These are phyloP conservation scores for Apocrypta bakeri DNA, from an alignment of 1,140 invertebrate species.

Conservation along the genomic window DNA sequence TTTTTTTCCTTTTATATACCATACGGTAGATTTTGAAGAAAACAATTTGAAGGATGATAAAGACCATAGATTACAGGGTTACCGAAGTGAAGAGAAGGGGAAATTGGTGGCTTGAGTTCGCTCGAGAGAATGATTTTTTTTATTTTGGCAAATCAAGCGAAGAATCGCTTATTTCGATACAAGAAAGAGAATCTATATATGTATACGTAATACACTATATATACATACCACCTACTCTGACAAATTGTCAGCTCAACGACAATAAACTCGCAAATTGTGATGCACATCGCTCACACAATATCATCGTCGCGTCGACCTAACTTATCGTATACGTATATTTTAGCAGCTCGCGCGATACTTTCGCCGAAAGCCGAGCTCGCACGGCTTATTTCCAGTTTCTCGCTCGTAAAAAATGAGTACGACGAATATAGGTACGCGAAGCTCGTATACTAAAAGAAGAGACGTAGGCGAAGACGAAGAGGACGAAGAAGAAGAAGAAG, in stretches of 20 bases:
- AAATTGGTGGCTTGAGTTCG: too few relatives aligned
- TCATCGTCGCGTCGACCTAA: neutral
- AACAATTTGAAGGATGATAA: too few relatives aligned
- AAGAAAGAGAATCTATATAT: too few relatives aligned
- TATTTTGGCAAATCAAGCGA: too few relatives aligned
- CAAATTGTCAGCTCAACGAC: neutral
- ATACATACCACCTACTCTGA: neutral
- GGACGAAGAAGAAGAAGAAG: neutral
- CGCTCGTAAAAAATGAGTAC: neutral
- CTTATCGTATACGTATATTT: neutral
- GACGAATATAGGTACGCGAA: neutral
- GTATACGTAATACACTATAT: too few relatives aligned
- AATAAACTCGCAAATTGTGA: neutral
- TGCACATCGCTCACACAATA: neutral
- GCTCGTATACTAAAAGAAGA: neutral
- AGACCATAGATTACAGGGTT: too few relatives aligned
- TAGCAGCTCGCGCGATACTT: slow-evolving; percentile 11
- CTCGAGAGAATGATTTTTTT: too few relatives aligned
- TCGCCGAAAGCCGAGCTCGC: slow-evolving; percentile 4
- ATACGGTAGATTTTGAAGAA: too few relatives aligned
- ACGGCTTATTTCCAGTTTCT: slow-evolving; percentile 12
- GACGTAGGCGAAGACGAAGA: neutral
- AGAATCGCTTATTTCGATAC: too few relatives aligned
- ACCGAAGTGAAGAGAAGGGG: too few relatives aligned
- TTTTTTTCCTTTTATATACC: too few relatives aligned